phyloP scores from a whole-genome alignment of 1,140 invertebrate species.

The Nomia melanderi region DNA sequence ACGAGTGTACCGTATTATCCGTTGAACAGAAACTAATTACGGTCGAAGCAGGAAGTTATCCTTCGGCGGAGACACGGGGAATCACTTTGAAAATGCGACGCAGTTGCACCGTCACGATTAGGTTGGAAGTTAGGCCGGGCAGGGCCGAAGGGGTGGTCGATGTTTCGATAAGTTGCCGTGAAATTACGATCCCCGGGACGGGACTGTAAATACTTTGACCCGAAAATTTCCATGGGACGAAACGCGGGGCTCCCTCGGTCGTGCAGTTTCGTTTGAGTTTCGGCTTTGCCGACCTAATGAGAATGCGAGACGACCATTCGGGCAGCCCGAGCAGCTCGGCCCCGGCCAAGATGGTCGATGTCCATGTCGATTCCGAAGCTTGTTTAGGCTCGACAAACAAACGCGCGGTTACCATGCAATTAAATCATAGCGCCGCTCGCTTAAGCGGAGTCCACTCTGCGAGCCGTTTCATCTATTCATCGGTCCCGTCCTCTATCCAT shows the following conservation, averaged over 20 bases:
- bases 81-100: background rate
- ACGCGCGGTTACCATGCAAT: constrained; percentile 46
- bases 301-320: constrained; percentile 41
- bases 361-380: constrained; percentile 33
- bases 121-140: background rate
- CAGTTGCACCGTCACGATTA: background rate
- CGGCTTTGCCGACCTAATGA: constrained; percentile 27
- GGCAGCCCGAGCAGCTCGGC: constrained; percentile 2
- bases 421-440: constrained; percentile 48
- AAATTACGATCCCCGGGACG: constrained; percentile 16
- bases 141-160: no score
- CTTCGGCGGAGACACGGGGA: no score
- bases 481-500: background rate
- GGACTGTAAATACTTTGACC: constrained; percentile 13
- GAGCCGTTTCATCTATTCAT: constrained; percentile 8
- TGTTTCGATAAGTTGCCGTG: constrained; percentile 6
- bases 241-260: background rate
- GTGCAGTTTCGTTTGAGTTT: constrained; percentile 43
- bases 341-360: constrained; percentile 22
- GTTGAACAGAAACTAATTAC: constrained; percentile 13
- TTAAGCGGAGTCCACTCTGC: constrained; percentile 3
- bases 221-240: constrained; percentile 4
- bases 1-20: background rate
- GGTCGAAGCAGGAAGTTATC: background rate
- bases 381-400: constrained; percentile 48